Percentiles rank a stretch among this genome's conserved stretches.
These are phyloP conservation scores for Lagorchestes hirsutus DNA, from an alignment of 2,797 vertebrate species.

Conservation along the genomic window DNA sequence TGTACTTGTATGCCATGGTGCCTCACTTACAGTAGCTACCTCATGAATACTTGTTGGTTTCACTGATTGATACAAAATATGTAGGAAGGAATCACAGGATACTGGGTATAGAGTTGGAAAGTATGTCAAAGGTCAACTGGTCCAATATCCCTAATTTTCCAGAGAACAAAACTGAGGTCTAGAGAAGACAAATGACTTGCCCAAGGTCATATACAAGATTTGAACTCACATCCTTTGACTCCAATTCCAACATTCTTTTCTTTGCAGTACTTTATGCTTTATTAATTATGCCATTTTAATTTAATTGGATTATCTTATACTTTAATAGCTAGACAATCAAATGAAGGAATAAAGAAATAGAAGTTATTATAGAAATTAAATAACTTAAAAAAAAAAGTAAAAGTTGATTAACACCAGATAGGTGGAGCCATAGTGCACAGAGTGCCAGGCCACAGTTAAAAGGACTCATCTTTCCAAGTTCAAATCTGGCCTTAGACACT, in stretches of 20 bases:
- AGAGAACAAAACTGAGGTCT: neutral
- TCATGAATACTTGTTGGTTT: neutral
- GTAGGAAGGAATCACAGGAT: neutral
- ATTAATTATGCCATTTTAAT: neutral
- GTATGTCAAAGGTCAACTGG: neutral
- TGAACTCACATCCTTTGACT: neutral
- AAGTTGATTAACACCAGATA: neutral
- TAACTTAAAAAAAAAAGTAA: neutral
- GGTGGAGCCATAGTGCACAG: neutral
- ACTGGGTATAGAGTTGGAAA: neutral
- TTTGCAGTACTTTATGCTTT: neutral
- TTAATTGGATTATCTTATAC: neutral
- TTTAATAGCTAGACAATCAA: neutral
- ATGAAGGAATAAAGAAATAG: neutral
- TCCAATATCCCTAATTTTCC: neutral
- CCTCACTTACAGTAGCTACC: neutral
- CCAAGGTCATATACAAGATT: neutral
- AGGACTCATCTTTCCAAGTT: neutral
- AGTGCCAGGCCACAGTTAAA: neutral
- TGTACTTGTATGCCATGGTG: neutral
- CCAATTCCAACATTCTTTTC: neutral
- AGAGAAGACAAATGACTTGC: constrained; percentile 8
- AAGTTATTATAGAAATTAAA: neutral
- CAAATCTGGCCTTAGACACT: neutral
- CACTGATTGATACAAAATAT: neutral